Conservation (phyloP, 2,113 vertebrate species). For the Ancistrus triradiatus region DNA sequence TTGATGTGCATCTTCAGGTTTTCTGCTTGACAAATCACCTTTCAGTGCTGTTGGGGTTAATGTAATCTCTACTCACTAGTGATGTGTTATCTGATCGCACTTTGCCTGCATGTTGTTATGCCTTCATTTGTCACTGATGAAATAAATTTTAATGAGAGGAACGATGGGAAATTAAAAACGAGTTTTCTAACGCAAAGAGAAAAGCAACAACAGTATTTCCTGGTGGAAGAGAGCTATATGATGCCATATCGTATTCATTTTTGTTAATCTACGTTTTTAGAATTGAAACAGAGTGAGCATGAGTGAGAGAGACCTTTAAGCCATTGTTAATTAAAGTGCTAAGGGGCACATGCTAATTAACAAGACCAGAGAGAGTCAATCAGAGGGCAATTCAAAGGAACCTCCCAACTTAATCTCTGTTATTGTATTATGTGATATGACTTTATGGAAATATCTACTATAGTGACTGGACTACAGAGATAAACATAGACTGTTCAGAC, state of each 20-base stretch:
- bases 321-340: constrained; percentile 26
- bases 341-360: constrained; percentile 18
- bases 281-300: not conserved
- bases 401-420: constrained; percentile 17
- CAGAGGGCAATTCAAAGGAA: constrained; percentile 15
- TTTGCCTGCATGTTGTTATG: not conserved
- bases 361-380: not conserved
- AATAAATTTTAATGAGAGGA: not conserved
- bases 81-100: not conserved
- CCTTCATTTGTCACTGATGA: not conserved
- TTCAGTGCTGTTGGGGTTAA: too few species aligned
- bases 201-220: not conserved
- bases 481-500: not conserved
- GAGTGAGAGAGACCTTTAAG: constrained; percentile 10
- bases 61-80: too few species aligned
- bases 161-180: not conserved
- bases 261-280: not conserved
- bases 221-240: not conserved
- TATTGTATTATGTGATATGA: constrained; percentile 17
- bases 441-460: constrained; percentile 2
- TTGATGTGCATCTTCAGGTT: too few species aligned
- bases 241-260: not conserved
- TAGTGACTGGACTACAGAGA: not conserved
- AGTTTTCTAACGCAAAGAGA: not conserved
- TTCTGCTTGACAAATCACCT: too few species aligned